A percentile compares a stretch with the other conserved stretches of the same genome.
Conservation (phyloP, 2,113 vertebrate species). For the Emydocephalus ijimae region DNA sequence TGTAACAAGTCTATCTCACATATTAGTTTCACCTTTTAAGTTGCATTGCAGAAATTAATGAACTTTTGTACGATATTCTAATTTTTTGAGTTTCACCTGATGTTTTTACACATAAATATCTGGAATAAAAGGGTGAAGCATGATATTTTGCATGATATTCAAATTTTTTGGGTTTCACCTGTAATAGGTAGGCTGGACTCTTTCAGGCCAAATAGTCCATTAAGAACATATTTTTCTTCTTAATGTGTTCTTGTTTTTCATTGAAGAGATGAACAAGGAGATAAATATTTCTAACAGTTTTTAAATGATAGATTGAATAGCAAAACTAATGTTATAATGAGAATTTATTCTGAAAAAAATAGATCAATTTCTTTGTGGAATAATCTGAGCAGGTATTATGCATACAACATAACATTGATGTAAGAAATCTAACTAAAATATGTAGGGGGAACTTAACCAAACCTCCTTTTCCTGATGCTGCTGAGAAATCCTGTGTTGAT, state of each 20-base stretch:
- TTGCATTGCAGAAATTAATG: no score
- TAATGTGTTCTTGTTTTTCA: not conserved
- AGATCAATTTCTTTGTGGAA: not conserved
- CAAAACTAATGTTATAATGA: not conserved
- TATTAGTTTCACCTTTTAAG: no score
- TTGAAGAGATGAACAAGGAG: not conserved
- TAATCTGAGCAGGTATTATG: not conserved
- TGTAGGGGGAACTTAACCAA: not conserved
- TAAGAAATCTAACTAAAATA: not conserved
- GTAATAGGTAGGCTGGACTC: not conserved
- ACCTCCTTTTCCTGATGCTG: constrained; percentile 62
- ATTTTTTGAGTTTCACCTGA: no score
- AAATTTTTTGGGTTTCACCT: no score
- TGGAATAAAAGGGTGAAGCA: not conserved
- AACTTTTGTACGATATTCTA: no score
- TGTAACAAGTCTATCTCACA: no score
- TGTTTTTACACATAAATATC: not conserved
- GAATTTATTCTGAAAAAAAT: not conserved
- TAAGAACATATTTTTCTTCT: not conserved
- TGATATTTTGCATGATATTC: no score
- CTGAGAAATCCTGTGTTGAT: constrained; percentile 77
- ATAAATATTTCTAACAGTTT: not conserved
- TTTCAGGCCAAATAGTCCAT: not conserved
- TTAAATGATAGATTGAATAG: not conserved
- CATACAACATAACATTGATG: not conserved